Evolutionary conservation across 2,797 vertebrate species (phyloP).

Genomic region (Streptopelia turtur): DNA sequence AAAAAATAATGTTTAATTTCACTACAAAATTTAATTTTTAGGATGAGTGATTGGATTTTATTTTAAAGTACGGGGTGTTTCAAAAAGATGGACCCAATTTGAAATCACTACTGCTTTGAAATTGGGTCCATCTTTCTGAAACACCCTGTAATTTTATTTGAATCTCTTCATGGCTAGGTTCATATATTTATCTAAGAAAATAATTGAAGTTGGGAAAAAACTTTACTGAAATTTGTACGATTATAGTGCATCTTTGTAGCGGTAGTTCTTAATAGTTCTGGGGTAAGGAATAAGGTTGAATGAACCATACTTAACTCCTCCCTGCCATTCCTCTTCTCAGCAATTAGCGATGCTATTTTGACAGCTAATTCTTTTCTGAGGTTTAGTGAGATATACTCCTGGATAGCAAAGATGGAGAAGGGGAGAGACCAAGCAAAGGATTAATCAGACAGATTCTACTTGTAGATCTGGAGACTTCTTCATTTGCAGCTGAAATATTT

Average conservation of each 20-base stretch:
- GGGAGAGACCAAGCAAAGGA: not conserved
- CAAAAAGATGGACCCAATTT: too few relatives aligned
- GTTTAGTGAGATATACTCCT: not conserved
- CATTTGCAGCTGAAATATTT: not conserved
- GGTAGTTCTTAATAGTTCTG: not conserved
- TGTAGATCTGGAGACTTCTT: not conserved
- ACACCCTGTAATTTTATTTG: not conserved
- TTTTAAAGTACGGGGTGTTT: not conserved
- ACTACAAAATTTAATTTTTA: not conserved
- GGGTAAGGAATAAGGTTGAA: not conserved
- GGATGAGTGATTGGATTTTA: not conserved
- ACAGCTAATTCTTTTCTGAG: not conserved
- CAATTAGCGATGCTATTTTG: not conserved
- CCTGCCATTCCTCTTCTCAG: not conserved
- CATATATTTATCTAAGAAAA: not conserved
- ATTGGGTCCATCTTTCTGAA: too few relatives aligned
- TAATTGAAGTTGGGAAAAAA: not conserved
- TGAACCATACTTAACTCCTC: not conserved
- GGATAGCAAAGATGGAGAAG: not conserved
- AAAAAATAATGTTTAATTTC: not conserved
- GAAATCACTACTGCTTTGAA: too few relatives aligned
- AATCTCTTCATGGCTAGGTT: not conserved
- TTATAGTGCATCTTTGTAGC: not conserved
- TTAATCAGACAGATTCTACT: not conserved
- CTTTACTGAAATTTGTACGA: not conserved